Conservation (phyloP, 2,113 vertebrate species). For the Pelusios castaneus region DNA sequence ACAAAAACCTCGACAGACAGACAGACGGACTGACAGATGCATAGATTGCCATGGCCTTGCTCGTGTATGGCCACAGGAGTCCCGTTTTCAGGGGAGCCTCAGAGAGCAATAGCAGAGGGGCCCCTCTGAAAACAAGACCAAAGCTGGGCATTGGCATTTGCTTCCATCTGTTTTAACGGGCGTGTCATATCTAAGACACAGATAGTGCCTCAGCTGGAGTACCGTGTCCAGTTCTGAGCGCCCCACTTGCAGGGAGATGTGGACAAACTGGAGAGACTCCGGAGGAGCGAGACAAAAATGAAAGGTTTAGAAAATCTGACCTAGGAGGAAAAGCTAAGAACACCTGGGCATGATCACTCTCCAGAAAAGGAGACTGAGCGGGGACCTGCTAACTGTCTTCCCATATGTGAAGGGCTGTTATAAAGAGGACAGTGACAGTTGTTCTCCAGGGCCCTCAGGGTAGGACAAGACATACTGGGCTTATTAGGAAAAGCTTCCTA, state of each 20-base stretch:
- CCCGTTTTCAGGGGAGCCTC: background rate
- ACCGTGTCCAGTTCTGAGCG: background rate
- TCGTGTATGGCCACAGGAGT: background rate
- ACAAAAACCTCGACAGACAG: background rate
- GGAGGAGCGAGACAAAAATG: background rate
- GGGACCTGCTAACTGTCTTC: background rate
- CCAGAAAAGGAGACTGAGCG: background rate
- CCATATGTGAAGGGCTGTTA: background rate
- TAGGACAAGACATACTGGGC: background rate
- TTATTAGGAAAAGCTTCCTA: background rate
- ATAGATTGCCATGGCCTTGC: background rate
- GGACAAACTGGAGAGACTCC: background rate
- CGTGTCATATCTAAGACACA: background rate
- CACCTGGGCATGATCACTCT: background rate
- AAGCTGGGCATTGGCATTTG: background rate
- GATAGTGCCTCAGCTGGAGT: background rate
- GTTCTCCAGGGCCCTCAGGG: background rate
- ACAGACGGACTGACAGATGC: too few relatives aligned
- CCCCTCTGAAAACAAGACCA: background rate
- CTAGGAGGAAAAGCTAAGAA: background rate
- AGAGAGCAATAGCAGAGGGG: background rate
- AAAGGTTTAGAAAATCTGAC: background rate
- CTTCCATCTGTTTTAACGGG: background rate
- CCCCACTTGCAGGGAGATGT: background rate
- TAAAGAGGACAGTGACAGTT: background rate